phyloP scores from a whole-genome alignment of 1,140 invertebrate species.

The Mizuhopecten yessoensis region DNA sequence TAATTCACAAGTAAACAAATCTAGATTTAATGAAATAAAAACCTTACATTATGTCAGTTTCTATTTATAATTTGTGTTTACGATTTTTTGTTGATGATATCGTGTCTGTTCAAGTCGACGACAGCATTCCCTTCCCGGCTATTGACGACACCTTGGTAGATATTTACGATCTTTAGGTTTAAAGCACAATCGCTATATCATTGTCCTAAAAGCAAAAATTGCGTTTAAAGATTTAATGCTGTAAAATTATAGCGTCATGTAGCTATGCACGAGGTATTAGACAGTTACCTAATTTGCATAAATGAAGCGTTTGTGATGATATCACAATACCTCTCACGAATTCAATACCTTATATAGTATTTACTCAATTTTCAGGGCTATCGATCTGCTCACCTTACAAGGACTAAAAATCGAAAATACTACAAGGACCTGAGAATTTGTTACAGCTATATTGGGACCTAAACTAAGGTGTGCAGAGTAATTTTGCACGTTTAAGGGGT shows the following conservation, averaged over 20 bases:
- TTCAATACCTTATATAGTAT: too few relatives aligned
- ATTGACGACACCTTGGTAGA: not conserved
- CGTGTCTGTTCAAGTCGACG: not conserved
- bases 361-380: too few relatives aligned
- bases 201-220: not conserved
- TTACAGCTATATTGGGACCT: too few relatives aligned
- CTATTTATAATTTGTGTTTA: slow-evolving; percentile 1
- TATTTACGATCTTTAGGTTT: not conserved
- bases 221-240: not conserved
- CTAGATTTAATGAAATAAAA: not conserved
- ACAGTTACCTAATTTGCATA: slow-evolving; percentile 31
- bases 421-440: too few relatives aligned
- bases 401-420: too few relatives aligned
- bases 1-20: not conserved
- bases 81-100: not conserved
- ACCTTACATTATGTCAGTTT: not conserved
- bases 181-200: not conserved
- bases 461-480: too few relatives aligned
- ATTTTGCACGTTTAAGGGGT: too few relatives aligned
- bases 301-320: not conserved
- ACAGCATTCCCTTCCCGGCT: not conserved
- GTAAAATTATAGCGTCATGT: not conserved
- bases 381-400: too few relatives aligned
- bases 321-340: not conserved
- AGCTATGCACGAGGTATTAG: not conserved